Base-by-base conservation (phyloP, 2,113 vertebrate genomes). In the Symphodus melops region DNA sequence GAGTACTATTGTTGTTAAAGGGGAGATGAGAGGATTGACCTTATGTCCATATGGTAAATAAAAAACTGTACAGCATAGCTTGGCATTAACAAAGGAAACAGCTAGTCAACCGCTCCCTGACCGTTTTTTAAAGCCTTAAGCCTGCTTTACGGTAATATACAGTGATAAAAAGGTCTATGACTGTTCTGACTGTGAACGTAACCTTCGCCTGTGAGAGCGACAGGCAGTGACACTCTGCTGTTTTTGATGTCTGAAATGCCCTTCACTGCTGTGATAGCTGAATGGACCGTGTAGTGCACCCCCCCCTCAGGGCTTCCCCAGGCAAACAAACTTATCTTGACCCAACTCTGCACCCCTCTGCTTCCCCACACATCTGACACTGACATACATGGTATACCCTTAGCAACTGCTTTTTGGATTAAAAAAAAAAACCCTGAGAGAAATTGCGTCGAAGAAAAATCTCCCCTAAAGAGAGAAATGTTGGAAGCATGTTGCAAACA, bases 251-350 rank as follows among this genome's bases (percentile, higher is more conserved):
- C 55, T 51, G 55, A 25, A 85, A 70, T 75, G 79, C 51, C 73
- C 73, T 89, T 78, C 28, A 1, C 72, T 52, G 59, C 82, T 77
- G 62, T 62, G 75, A 77, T 68, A 78, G 69, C 59, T 72, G 62
- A 68, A 69, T 21, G 63, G 65, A 77, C 66, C 58, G 68, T 56
- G 58, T 33, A 33, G 28, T 33, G 56, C 28, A 54, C 36, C 58
- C 25, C 63, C 46, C 61, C 63, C 55, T 56, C 12, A 1, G 68
- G 64, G 28, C 37, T 81, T 76, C 77, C 70, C 16, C 70, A 75
- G 82, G 80, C 82, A 53, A 72, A 88, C 79, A 81, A 62, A 73
- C 84, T 83, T 83, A 84, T 86, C 81, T 85, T 64, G 48, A 10
- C 28, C 54, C 52, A 71, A 67, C 49, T 14, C 75, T 4, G 28